A percentile compares a stretch with the other conserved stretches of the same genome.
phyloP scores from a whole-genome alignment of 2,888 invertebrate genomes.

The Apotomis capreana region DNA sequence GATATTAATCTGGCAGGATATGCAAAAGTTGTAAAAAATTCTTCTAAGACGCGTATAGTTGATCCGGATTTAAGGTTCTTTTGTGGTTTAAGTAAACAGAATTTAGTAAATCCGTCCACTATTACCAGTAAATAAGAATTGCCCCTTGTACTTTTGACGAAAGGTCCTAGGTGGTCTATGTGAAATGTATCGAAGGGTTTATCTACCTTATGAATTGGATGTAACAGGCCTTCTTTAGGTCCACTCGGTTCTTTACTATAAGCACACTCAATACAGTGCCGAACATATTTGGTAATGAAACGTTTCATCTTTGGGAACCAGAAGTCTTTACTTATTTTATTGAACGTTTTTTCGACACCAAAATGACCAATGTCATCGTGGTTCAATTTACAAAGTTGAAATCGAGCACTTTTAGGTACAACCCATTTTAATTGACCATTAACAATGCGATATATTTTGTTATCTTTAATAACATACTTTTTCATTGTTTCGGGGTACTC shows the following conservation, averaged over 20 bases:
- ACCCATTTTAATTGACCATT: conserved; percentile 9
- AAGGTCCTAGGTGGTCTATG: conserved; percentile 37
- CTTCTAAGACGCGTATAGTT: conserved; percentile 12
- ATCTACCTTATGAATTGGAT: conserved; percentile 29
- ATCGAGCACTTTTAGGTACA: conserved; percentile 28
- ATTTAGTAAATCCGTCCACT: conserved; percentile 15
- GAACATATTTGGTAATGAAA: conserved; percentile 39
- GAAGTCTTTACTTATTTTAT: conserved; percentile 4
- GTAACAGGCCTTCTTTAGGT: conserved; percentile 19
- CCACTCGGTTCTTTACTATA: conserved; percentile 29
- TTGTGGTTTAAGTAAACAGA: conserved; percentile 8
- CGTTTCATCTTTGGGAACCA: conserved; percentile 36
- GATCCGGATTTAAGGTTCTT: conserved; percentile 10
- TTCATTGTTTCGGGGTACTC: neutral
- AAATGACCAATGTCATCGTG: conserved; percentile 51
- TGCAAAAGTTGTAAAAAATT: conserved; percentile 18
- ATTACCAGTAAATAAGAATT: conserved; percentile 18
- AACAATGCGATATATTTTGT: neutral
- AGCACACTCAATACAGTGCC: conserved; percentile 32
- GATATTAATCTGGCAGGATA: conserved; percentile 24
- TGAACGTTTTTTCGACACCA: conserved; percentile 44
- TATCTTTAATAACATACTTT: neutral
- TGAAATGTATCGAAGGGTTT: conserved; percentile 43
- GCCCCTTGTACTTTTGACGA: conserved; percentile 31
- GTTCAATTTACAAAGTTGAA: conserved; percentile 12